phyloP scores from a whole-genome alignment of 2,113 vertebrate genomes.

The Lepisosteus oculatus region DNA sequence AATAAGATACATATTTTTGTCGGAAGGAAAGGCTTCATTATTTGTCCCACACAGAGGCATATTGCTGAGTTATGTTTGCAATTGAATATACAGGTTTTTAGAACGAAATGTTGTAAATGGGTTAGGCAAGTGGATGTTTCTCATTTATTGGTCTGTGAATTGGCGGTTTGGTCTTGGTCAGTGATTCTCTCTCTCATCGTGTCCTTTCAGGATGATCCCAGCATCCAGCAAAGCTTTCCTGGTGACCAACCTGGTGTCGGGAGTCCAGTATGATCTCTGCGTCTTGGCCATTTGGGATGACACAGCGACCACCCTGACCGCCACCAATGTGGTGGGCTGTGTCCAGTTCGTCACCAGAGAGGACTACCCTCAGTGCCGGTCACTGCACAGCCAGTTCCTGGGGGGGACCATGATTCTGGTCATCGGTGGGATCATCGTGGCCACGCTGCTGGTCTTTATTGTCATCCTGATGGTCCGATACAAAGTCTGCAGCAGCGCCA shows the following conservation, averaged over 20 bases:
- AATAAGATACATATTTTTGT: too few species aligned
- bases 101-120: too few species aligned
- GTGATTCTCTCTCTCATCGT: constrained; percentile 21
- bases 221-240: constrained; percentile 88
- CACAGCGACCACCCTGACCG: constrained; percentile 87
- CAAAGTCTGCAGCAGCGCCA: constrained; percentile 78
- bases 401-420: constrained; percentile 96
- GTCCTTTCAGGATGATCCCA: constrained; percentile 85
- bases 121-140: too few species aligned
- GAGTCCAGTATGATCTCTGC: constrained; percentile 90
- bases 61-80: too few species aligned
- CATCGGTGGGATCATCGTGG: constrained; percentile 93
- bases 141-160: too few species aligned
- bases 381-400: constrained; percentile 87
- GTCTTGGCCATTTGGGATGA: constrained; percentile 97
- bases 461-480: constrained; percentile 95
- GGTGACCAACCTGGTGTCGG: constrained; percentile 90
- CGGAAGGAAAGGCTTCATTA: too few species aligned
- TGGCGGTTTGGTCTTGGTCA: too few species aligned
- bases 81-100: too few species aligned
- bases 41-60: too few species aligned
- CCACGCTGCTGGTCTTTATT: constrained; percentile 90
- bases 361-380: constrained; percentile 88
- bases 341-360: constrained; percentile 89
- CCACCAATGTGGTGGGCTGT: constrained; percentile 93